Percentiles rank a stretch among this genome's conserved stretches.
These are phyloP conservation scores for Gymnoscopelus braueri DNA, from an alignment of 2,797 vertebrate genomes.

Conservation along the genomic window DNA sequence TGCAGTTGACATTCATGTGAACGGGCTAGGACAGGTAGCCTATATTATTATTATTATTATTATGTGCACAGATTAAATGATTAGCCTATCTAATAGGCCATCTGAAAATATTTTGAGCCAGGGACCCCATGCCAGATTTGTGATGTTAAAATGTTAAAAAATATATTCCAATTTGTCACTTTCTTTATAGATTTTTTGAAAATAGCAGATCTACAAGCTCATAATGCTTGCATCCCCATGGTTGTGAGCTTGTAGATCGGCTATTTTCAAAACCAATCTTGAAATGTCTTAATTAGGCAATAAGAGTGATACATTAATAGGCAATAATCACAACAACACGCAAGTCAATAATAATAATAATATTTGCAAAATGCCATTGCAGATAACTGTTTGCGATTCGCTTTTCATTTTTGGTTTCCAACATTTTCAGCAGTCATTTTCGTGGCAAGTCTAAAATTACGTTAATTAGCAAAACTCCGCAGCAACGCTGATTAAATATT, in stretches of 20 bases:
- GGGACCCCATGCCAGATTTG: too few relatives aligned
- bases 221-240: too few relatives aligned
- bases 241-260: too few relatives aligned
- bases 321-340: neutral
- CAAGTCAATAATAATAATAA: too few relatives aligned
- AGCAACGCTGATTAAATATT: slow-evolving; percentile 78
- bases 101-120: too few relatives aligned
- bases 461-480: slow-evolving; percentile 75
- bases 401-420: slow-evolving; percentile 26
- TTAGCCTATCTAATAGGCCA: neutral
- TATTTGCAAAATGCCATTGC: neutral
- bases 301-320: neutral
- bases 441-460: slow-evolving; percentile 51
- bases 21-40: neutral
- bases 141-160: too few relatives aligned
- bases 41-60: too few relatives aligned
- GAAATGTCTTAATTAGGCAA: too few relatives aligned
- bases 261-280: too few relatives aligned
- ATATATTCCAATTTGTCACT: too few relatives aligned
- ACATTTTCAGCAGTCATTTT: slow-evolving; percentile 38
- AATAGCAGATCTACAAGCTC: too few relatives aligned
- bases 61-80: neutral
- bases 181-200: too few relatives aligned
- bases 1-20: neutral
- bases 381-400: neutral